Conservation (phyloP, 2,797 vertebrate genomes). For the Xiphorhynchus erythropygius region DNA sequence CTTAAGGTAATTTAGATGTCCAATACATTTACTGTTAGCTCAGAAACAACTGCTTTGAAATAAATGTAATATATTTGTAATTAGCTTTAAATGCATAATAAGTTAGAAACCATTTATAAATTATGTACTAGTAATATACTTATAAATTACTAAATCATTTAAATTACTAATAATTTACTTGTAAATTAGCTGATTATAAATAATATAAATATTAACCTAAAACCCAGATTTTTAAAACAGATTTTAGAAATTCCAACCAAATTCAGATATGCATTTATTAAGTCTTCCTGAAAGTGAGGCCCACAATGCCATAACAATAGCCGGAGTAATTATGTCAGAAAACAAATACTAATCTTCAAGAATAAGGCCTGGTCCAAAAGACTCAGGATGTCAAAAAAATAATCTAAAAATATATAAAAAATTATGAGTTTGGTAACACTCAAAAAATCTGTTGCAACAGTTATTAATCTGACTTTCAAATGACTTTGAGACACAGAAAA, state of each 20-base stretch:
- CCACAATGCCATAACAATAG: neutral
- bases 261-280: neutral
- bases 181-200: too few species aligned
- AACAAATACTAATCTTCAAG: neutral
- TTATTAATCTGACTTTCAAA: neutral
- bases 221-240: neutral
- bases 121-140: too few species aligned
- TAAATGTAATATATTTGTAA: neutral
- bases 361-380: neutral
- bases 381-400: neutral
- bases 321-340: neutral
- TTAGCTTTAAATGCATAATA: too few species aligned
- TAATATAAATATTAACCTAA: neutral
- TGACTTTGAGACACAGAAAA: neutral
- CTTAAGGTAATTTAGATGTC: neutral
- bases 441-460: neutral
- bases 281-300: neutral
- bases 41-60: neutral
- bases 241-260: neutral
- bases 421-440: neutral
- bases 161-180: too few species aligned
- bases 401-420: neutral
- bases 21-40: neutral
- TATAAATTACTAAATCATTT: too few species aligned
- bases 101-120: neutral